Evolutionary conservation across 2,888 invertebrate species (phyloP).

Genomic region (Watsonalla cultraria): DNA sequence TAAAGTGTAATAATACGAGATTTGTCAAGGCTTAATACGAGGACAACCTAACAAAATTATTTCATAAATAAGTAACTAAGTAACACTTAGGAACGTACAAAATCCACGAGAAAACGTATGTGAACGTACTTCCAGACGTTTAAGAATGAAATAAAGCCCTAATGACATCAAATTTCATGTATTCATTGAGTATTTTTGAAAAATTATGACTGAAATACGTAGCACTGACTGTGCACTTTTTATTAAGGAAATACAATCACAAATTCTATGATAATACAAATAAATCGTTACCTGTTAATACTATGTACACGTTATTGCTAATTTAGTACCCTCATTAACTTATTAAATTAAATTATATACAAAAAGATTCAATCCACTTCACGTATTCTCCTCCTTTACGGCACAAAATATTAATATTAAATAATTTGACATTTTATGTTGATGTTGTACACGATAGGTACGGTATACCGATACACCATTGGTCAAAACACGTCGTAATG

Average conservation of each 20-base stretch:
- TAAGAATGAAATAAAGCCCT: neutral
- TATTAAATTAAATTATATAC: conserved; percentile 27
- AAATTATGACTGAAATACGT: conserved; percentile 11
- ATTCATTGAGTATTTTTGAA: conserved; percentile 1
- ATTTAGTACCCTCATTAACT: conserved; percentile 37
- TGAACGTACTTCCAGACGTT: no score
- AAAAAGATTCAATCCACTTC: neutral
- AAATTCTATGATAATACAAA: neutral
- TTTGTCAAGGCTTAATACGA: no score
- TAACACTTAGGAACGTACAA: no score
- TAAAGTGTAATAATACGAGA: no score
- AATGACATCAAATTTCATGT: neutral
- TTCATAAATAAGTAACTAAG: neutral
- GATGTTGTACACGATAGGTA: neutral
- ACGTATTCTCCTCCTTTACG: neutral
- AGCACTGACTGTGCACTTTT: neutral
- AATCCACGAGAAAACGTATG: no score
- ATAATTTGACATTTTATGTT: neutral
- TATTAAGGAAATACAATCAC: neutral
- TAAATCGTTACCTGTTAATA: conserved; percentile 20
- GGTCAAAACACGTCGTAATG: neutral
- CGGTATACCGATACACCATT: neutral
- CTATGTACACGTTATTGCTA: conserved; percentile 18
- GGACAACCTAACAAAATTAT: neutral
- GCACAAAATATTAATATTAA: neutral